A percentile compares a stretch with the other conserved stretches of the same genome.
Evolutionary conservation across 2,113 vertebrate genomes (phyloP).

Genomic region (Stercorarius parasiticus): DNA sequence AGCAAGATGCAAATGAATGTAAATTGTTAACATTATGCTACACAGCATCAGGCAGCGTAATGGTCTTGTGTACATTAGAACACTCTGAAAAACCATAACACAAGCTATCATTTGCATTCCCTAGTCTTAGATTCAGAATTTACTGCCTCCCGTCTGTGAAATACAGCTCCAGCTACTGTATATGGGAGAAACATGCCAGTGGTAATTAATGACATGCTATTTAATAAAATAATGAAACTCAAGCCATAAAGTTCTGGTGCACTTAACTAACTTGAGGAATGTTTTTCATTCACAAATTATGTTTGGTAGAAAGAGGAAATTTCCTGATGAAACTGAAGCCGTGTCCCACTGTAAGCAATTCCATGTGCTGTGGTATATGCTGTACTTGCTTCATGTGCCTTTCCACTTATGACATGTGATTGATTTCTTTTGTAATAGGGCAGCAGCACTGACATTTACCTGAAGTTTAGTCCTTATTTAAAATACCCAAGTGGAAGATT

Average conservation of each 20-base stretch:
- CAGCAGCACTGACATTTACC: background rate
- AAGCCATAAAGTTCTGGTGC: background rate
- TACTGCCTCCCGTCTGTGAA: background rate
- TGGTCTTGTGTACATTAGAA: background rate
- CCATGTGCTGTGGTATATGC: background rate
- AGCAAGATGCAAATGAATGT: background rate
- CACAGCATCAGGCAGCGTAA: background rate
- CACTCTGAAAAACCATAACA: background rate
- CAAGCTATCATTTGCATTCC: background rate
- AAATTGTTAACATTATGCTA: background rate
- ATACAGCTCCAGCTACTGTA: background rate
- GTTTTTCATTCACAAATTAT: background rate
- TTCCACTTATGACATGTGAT: background rate
- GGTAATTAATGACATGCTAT: background rate
- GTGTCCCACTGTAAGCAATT: background rate
- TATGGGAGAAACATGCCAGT: accelerated
- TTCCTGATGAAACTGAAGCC: background rate
- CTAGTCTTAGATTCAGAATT: background rate
- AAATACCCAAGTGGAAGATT: background rate
- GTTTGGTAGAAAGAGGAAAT: background rate
- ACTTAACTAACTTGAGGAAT: background rate
- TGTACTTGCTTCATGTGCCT: accelerated
- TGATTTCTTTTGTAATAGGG: background rate
- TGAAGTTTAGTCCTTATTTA: background rate
- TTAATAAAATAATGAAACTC: background rate